phyloP scores from a whole-genome alignment of 1,140 invertebrate species.

The Octopus bimaculoides region DNA sequence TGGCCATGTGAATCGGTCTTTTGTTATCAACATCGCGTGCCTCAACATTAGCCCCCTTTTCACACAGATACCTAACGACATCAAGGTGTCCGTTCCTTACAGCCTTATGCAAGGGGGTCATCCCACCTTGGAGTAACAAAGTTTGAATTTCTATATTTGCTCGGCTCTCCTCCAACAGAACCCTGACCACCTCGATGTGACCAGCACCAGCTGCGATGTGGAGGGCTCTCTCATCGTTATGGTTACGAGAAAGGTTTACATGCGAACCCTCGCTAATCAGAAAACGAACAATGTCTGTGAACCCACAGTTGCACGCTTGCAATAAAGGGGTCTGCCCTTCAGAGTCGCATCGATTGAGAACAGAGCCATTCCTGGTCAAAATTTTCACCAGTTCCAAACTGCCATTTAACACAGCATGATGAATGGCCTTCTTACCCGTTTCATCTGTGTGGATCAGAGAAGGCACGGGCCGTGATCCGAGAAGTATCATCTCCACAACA shows the following conservation, averaged over 20 bases:
- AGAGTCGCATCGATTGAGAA: constrained; percentile 5
- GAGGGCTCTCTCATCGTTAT: constrained; percentile 8
- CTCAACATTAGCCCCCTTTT: constrained; percentile 8
- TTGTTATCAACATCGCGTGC: neutral
- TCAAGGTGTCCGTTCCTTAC: constrained; percentile 1
- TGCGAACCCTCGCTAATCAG: constrained; percentile 17
- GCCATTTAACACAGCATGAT: constrained; percentile 17
- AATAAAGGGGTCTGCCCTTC: constrained; percentile 18
- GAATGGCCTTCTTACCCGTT: constrained; percentile 8
- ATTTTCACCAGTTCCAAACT: constrained; percentile 7
- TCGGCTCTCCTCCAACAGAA: constrained; percentile 11
- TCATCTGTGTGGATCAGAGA: neutral
- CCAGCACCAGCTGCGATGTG: constrained; percentile 14
- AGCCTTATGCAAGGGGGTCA: constrained; percentile 17
- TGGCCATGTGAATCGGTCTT: constrained; percentile 1
- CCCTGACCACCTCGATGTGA: constrained; percentile 3
- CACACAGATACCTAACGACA: constrained; percentile 15
- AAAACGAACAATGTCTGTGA: constrained; percentile 16
- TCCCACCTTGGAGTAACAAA: neutral
- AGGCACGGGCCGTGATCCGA: neutral
- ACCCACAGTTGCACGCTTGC: constrained; percentile 12
- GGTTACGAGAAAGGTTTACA: constrained; percentile 14
- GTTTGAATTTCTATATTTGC: constrained; percentile 11
- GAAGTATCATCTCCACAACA: neutral
- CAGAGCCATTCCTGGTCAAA: constrained; percentile 11